Conservation (phyloP, 2,113 vertebrate genomes). For the Cercocebus atys region DNA sequence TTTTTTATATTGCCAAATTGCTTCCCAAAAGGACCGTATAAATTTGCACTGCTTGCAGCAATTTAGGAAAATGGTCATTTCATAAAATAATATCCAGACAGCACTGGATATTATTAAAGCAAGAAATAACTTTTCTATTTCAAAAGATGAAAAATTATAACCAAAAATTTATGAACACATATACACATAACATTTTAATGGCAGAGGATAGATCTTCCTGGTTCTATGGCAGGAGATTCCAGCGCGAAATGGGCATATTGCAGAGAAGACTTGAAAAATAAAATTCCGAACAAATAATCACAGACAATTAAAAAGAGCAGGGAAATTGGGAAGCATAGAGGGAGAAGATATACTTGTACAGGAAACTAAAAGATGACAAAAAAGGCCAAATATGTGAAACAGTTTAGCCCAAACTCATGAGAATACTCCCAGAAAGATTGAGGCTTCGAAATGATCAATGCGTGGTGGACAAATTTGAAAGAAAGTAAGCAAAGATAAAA, state of each 20-base stretch:
- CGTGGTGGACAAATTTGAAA: background rate
- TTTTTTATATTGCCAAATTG: constrained; percentile 62
- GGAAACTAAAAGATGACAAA: background rate
- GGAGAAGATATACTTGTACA: background rate
- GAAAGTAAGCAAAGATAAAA: constrained; percentile 42
- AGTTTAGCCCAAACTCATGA: constrained; percentile 7
- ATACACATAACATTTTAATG: constrained; percentile 48
- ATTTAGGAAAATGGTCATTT: constrained; percentile 65
- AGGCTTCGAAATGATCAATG: constrained; percentile 39
- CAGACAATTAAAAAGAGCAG: background rate
- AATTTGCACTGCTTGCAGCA: constrained; percentile 65
- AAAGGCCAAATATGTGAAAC: background rate
- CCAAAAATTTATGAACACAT: constrained; percentile 46
- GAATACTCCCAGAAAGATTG: background rate
- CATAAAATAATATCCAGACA: constrained; percentile 44
- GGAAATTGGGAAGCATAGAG: background rate
- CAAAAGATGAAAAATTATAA: constrained; percentile 63
- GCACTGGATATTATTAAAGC: constrained; percentile 63
- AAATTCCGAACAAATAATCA: constrained; percentile 33
- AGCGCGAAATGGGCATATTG: background rate
- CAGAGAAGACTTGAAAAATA: background rate
- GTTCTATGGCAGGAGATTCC: background rate
- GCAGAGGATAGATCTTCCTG: constrained; percentile 17
- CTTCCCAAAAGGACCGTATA: constrained; percentile 63
- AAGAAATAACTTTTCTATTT: constrained; percentile 61